phyloP scores from a whole-genome alignment of 2,888 invertebrate genomes.

The Drosophila neonasuta region DNA sequence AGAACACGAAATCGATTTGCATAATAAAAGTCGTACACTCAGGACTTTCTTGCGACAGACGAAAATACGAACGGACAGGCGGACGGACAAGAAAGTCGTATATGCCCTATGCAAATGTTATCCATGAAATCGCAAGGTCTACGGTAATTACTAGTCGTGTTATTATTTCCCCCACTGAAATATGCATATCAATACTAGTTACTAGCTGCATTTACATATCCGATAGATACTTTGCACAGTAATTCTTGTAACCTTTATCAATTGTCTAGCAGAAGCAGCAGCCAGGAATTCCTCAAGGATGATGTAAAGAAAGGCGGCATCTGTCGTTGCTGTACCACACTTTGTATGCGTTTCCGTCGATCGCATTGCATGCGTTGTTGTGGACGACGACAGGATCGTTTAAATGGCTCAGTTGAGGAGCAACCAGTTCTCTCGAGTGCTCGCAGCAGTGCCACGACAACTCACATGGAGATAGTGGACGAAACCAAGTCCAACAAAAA shows the following conservation, averaged over 20 bases:
- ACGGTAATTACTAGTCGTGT: constrained; percentile 44
- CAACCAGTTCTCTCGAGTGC: constrained; percentile 74
- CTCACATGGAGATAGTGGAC: constrained; percentile 76
- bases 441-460: constrained; percentile 74
- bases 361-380: constrained; percentile 80
- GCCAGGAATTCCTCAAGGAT: constrained; percentile 80
- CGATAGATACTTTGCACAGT: neutral
- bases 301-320: constrained; percentile 64
- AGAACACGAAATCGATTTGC: constrained; percentile 59
- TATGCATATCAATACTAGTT: neutral
- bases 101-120: constrained; percentile 38
- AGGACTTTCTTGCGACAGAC: constrained; percentile 5
- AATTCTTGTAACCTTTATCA: constrained; percentile 1
- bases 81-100: neutral
- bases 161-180: constrained; percentile 5
- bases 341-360: constrained; percentile 81
- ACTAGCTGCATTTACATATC: neutral
- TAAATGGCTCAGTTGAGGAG: constrained; percentile 65
- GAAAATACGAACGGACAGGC: constrained; percentile 9
- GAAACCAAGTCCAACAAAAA: constrained; percentile 68
- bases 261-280: constrained; percentile 67
- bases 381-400: constrained; percentile 56
- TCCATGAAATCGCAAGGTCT: constrained; percentile 55
- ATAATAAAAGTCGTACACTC: constrained; percentile 45
- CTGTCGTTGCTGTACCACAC: constrained; percentile 78